Evolutionary conservation across 2,797 vertebrate genomes (phyloP), one percentile per base, ranked within the genome.

Genomic region (Cuniculus paca): DNA sequence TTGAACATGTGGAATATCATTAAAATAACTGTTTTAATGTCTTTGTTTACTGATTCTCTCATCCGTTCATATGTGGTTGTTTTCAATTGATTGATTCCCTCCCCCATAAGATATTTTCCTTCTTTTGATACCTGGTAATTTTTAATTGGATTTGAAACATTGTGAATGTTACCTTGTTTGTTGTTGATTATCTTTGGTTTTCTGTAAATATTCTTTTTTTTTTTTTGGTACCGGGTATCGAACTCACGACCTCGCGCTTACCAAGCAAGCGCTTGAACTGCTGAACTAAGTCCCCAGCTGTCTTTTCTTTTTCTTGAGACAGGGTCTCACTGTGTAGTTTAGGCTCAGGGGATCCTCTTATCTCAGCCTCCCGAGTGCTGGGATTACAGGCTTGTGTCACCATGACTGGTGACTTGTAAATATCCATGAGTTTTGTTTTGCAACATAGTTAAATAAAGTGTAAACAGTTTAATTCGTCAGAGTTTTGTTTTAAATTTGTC

Each of bases 131-230:
- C 36, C 10, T 72, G 65, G 17, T 87, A 36, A 68, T 52, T 90
- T 88, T 86, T 95, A 17, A 63, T 31, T 79, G 58, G 54, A 36
- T 87, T 20, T 14, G 48, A 79, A 50, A 63, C 20, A 56, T 77
- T 90, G 52, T 93, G 17, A 95, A 45, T 92, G 65, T 89, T 92
- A 85, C 39, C 48, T 58, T 65, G 48, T 75, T 91, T 91, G 36
- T 11, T 84, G 54, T 56, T 88, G 6, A 6, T 58, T 79, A 65
- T 80, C 39, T 93, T 84, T 63, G 16, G 72, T 48, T 91, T 83
- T 83, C 77, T 86, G 1, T 83, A 72, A 91, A 79, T 91, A 90
- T n/a, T n/a, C n/a, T n/a, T n/a, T n/a, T n/a, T n/a, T n/a, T n/a
- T n/a, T n/a, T n/a, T n/a, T n/a, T n/a, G n/a, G n/a, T n/a, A n/a